Evolutionary conservation across 2,113 vertebrate genomes (phyloP), one percentile per base, ranked within the genome.

Genomic region (Ursus arctos): DNA sequence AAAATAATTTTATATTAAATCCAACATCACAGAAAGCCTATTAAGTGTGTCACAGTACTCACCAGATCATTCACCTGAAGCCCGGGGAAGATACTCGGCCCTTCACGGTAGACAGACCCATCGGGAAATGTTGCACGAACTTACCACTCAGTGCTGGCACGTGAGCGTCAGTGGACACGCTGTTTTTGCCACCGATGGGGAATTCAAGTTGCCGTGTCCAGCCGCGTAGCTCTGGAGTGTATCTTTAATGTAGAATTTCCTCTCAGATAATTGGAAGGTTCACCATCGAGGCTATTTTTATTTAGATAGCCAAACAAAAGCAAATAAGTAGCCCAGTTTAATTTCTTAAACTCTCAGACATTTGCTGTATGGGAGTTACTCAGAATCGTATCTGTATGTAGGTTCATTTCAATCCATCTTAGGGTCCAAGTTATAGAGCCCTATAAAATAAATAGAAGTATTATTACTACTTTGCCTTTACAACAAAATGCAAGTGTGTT

Each of bases 1-100:
- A 96, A 77, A 94, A 57, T 91, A 84, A 97, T 57, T 95, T 93
- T 92, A 53, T 63, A 90, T 90, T 85, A 95, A 96, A 67, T 67
- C 15, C 33, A 93, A 24, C 31, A 71, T 77, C 55, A 96, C 53
- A 88, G 47, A 93, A 93, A 91, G 61, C 19, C 63, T 88, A 28
- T 88, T 96, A 67, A 87, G 19, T 80, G 26, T 85, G 12, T 47
- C 93, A 95, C 9, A 86, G 33, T 79, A 91, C 77, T 88, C 89
- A 90, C 9, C 14, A 84, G 71, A 59, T 72, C 51, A 92, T 72
- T 91, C 22, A 63, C 21, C 82, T 93, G 49, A 77, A 47, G 3
- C 79, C 61, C 53, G 55, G 79, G 59, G 59, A 94, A 94, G 63
- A 82, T 6, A 53, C 33, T 63, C 36, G 24, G 61, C 15, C 85